Base-by-base conservation (phyloP, 1,140 invertebrate genomes). In the Nasonia longicornis region DNA sequence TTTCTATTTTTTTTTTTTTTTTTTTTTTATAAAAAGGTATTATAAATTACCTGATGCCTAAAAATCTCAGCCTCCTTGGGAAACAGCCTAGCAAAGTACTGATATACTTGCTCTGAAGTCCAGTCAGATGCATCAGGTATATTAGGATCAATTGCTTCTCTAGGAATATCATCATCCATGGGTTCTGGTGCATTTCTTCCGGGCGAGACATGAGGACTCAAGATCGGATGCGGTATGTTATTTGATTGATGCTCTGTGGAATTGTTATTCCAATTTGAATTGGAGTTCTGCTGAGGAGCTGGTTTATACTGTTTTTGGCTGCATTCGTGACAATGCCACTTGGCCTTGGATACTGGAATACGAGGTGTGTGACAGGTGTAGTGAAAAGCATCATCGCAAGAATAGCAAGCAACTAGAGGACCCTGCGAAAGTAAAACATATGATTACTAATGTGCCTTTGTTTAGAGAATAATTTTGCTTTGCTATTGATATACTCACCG, bases 311-410 rank as follows among this genome's bases (percentile, higher is more conserved):
- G 84, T 42, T 90, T 91, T 26, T 86, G 86, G 29, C 80, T 83
- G 26, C 89, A 90, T 16, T 89, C 85, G 42, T 85, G 85, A 66
- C 91, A 91, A 3, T 89, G 83, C 90, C 90, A 91, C 42, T 90
- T 91, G 14, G 83, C 82, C 84, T 89, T 90, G 7, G 84, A 76
- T 6, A 83, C 67, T 6, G 85, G 89, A 82, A 94, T 92, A 63
- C 91, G 89, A n/a, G 94, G 93, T 42, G 92, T 88, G 86, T 96
- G 95, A 86, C 96, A 97, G 42, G 91, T 90, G 79, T 94, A 92
- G 88, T 97, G 96, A 88, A 96, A 97, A 16, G 95, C 95, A 90
- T 96, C 95, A 80, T 96, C 95, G 89, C 96, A 97, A 38, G 93
- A 92, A 86, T 93, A 94, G 89, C 96, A 97, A 67, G 96, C 95